phyloP scores from a whole-genome alignment of 2,113 vertebrate species.

The Caloenas nicobarica region DNA sequence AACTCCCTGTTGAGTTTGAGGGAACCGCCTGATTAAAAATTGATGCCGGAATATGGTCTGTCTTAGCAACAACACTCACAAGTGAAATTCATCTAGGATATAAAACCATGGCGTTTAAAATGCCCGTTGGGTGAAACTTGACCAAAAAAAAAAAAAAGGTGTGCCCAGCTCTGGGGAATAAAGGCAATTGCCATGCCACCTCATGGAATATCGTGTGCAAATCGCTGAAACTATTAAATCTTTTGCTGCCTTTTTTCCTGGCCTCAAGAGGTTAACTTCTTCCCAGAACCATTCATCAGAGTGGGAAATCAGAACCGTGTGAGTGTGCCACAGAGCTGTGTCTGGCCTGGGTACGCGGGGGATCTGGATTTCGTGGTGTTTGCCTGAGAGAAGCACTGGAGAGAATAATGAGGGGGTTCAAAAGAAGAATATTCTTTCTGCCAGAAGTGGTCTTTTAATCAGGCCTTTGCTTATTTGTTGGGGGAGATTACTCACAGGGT shows the following conservation, averaged over 20 bases:
- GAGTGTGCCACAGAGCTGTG: neutral
- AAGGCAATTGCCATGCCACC: neutral
- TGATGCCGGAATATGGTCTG: conserved; percentile 60
- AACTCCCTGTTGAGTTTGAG: conserved; percentile 45
- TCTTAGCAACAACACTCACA: conserved; percentile 38
- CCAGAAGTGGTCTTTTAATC: conserved; percentile 34
- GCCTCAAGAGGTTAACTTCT: conserved; percentile 45
- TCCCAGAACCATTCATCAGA: neutral
- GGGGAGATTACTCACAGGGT: conserved; percentile 50
- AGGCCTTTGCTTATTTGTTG: conserved; percentile 33
- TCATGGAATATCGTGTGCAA: neutral
- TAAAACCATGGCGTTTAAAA: conserved; percentile 33
- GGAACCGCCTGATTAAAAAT: conserved; percentile 59
- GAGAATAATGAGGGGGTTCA: conserved; percentile 27
- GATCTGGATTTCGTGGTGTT: neutral
- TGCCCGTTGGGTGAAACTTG: conserved; percentile 4
- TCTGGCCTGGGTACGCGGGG: neutral
- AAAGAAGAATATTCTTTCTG: neutral
- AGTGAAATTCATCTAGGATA: conserved; percentile 33
- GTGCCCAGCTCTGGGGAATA: neutral
- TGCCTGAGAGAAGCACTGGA: neutral
- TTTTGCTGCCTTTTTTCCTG: conserved; percentile 18
- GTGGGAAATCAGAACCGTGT: neutral
- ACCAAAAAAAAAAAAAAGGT: neutral
- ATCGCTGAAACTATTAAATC: conserved; percentile 5